phyloP scores from a whole-genome alignment of 2,797 vertebrate genomes.

The Tolypeutes matacus region DNA sequence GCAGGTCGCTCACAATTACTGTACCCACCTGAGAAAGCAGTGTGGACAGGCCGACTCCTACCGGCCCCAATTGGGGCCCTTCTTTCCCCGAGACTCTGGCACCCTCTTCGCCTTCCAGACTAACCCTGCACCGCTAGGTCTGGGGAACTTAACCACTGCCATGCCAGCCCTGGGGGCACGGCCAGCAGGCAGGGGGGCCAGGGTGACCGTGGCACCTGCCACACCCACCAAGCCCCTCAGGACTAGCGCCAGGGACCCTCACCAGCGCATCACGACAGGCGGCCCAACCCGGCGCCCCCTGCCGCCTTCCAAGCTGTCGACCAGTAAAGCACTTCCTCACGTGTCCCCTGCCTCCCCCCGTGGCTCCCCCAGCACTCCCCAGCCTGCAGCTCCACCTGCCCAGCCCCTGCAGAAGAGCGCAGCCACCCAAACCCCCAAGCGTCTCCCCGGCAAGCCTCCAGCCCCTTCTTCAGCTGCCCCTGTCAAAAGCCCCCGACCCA shows the following conservation, averaged over 20 bases:
- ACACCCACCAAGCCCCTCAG: slow-evolving; percentile 46
- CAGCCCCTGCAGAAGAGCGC: not conserved
- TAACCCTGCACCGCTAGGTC: slow-evolving; percentile 83
- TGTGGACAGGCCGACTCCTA: slow-evolving; percentile 95
- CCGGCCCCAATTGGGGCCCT: slow-evolving; percentile 90
- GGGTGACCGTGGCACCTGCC: not conserved
- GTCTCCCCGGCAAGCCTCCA: not conserved
- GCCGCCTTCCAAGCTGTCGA: not conserved
- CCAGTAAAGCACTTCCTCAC: not conserved
- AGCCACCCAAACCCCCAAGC: not conserved
- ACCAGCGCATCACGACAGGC: slow-evolving; percentile 63
- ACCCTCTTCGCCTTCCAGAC: slow-evolving; percentile 86
- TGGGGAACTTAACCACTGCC: slow-evolving; percentile 87
- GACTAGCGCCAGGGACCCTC: slow-evolving; percentile 70
- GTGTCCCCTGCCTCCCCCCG: not conserved
- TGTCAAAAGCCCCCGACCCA: not conserved
- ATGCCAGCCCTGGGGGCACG: not conserved
- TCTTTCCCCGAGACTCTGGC: slow-evolving; percentile 90
- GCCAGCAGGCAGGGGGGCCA: slow-evolving; percentile 16
- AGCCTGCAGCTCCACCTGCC: slow-evolving; percentile 43
- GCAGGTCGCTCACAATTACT: slow-evolving; percentile 98
- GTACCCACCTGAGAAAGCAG: slow-evolving; percentile 97
- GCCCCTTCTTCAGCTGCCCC: not conserved
- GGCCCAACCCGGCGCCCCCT: slow-evolving; percentile 33
- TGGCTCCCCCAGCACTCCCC: not conserved